Conservation (phyloP, 2,888 invertebrate species). For the Eristalis intricaria region DNA sequence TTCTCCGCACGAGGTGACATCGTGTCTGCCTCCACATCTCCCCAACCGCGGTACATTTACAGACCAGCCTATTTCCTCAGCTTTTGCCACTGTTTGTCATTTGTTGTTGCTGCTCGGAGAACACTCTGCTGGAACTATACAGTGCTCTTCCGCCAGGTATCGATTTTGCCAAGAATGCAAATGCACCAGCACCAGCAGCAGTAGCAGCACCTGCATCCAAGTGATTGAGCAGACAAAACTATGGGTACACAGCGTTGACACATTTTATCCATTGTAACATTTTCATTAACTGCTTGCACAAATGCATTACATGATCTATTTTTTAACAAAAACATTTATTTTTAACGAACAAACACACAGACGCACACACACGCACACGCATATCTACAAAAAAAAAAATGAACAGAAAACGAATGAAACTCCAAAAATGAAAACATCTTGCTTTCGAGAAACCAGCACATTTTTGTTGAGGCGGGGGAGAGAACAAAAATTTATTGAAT, state of each 20-base stretch:
- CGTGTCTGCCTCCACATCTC: constrained; percentile 11
- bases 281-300: constrained; percentile 5
- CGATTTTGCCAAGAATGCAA: constrained; percentile 56
- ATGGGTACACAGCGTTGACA: constrained; percentile 25
- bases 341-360: not conserved
- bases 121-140: constrained; percentile 34
- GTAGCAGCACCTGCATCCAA: constrained; percentile 37
- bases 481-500: not conserved
- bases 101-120: constrained; percentile 54
- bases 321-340: not conserved
- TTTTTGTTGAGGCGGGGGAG: not conserved
- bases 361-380: not conserved
- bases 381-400: not conserved
- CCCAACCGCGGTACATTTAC: not conserved
- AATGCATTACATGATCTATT: constrained; percentile 1
- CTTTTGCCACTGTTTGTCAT: constrained; percentile 42
- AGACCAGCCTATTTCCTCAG: constrained; percentile 30
- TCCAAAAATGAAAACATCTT: constrained; percentile 2
- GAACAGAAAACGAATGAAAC: constrained; percentile 13
- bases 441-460: constrained; percentile 34
- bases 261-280: constrained; percentile 5
- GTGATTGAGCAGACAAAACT: not conserved
- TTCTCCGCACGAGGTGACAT: constrained; percentile 18
- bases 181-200: not conserved
- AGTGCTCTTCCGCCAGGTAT: constrained; percentile 49